Base-by-base conservation (phyloP, 2,888 invertebrate species). In the Rhimphoctona megacephalus region DNA sequence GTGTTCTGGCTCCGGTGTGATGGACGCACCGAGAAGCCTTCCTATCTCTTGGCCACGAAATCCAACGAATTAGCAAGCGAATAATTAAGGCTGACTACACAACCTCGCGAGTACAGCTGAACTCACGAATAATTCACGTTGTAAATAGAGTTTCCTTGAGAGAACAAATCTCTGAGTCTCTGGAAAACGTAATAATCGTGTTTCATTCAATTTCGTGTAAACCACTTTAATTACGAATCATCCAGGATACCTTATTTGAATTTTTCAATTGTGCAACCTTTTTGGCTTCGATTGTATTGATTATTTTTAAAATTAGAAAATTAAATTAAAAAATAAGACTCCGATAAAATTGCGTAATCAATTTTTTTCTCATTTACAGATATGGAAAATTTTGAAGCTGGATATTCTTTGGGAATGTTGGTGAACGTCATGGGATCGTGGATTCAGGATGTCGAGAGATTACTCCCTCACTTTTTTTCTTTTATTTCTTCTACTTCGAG, bases 1-100 rank as follows among this genome's bases (percentile, higher is more conserved):
- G 36, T 52, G 49, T 49, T 52, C 33, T 33, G 52, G 64, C 43
- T 57, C 61, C 78, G 81, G 85, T 77, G 78, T 84, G 80, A 83
- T 70, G 85, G 76, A 78, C 82, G 82, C 43, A 79, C 70, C 76
- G 77, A 69, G 81, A 74, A 86, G 78, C 78, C 73, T 85, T 85
- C 78, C 85, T 85, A 85, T 85, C 85, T 85, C 85, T 82, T 54
- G 74, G 57, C 67, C 73, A 61, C 82, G 49, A 67, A 85, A 85
- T 76, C 78, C 81, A 79, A 82, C 78, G 79, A 85, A 85, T 85
- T 85, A 82, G 78, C 82, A 49, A 52, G 69, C 72, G 85, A 81
- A 85, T 85, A 82, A 85, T 85, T 79, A 82, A 85, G 78, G 81
- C 78, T 66, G 77, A 82, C 82, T 77, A 77, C 77, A 19, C 77